A percentile compares a stretch with the other conserved stretches of the same genome.
These are phyloP conservation scores for Canis aureus DNA, from an alignment of 2,113 vertebrate species.

Conservation along the genomic window DNA sequence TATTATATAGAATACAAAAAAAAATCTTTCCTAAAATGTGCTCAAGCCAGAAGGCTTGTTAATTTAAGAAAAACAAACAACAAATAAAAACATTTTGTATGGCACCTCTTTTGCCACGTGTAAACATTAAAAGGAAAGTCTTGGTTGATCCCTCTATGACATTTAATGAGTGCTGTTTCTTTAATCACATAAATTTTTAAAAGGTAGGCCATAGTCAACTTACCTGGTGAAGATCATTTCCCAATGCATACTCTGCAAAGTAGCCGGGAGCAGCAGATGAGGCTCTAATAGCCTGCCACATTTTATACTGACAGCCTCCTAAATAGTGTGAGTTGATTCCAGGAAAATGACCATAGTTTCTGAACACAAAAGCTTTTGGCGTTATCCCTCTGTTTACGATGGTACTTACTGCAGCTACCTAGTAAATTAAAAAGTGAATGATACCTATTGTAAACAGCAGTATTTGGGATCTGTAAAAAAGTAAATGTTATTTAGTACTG, in stretches of 20 bases:
- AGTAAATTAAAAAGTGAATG: constrained; percentile 62
- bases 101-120: neutral
- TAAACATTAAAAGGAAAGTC: neutral
- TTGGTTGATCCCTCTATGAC: neutral
- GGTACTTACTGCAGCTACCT: constrained; percentile 97
- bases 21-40: neutral
- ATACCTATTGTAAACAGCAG: neutral
- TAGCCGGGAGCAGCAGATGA: constrained; percentile 97
- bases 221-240: constrained; percentile 96
- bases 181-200: neutral
- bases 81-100: neutral
- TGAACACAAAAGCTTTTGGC: constrained; percentile 96
- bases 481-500: neutral
- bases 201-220: constrained; percentile 53
- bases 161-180: neutral
- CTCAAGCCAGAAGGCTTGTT: neutral
- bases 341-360: constrained; percentile 96
- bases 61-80: constrained; percentile 30
- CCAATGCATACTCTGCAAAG: constrained; percentile 95
- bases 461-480: neutral
- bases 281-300: constrained; percentile 97
- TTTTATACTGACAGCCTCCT: constrained; percentile 95
- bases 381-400: constrained; percentile 95
- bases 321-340: constrained; percentile 95
- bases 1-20: neutral